Conservation (phyloP, 2,113 vertebrate species). For the Crotalus helleri region DNA sequence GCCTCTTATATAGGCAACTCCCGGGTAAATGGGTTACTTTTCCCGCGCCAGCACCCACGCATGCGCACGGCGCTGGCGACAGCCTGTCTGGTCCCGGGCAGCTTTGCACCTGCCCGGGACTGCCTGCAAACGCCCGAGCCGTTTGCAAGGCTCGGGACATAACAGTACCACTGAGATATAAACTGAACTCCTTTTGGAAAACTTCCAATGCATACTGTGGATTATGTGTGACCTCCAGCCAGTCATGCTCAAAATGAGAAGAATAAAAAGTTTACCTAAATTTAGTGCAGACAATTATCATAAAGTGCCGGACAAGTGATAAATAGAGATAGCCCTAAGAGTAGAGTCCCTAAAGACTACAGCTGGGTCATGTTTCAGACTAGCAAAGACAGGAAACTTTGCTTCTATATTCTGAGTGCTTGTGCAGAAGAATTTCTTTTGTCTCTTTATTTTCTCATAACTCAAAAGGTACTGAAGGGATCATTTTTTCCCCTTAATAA, state of each 20-base stretch:
- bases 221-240: not conserved
- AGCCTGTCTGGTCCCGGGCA: no score
- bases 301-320: not conserved
- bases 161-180: not conserved
- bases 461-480: not conserved
- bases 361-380: not conserved
- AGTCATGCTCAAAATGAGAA: not conserved
- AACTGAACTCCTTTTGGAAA: not conserved
- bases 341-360: not conserved
- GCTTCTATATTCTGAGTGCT: slow-evolving; percentile 10
- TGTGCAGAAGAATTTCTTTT: not conserved
- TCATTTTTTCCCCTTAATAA: not conserved
- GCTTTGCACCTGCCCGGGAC: no score
- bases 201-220: not conserved
- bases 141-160: no score
- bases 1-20: no score
- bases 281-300: not conserved
- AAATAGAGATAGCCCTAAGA: not conserved
- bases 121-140: no score
- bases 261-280: not conserved
- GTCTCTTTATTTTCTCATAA: not conserved
- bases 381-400: slow-evolving; percentile 2
- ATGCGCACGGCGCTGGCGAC: no score
- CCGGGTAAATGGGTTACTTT: no score
- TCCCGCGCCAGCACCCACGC: no score